Base-by-base conservation (phyloP, 2,888 invertebrate genomes). In the Tupiocoris notatus region DNA sequence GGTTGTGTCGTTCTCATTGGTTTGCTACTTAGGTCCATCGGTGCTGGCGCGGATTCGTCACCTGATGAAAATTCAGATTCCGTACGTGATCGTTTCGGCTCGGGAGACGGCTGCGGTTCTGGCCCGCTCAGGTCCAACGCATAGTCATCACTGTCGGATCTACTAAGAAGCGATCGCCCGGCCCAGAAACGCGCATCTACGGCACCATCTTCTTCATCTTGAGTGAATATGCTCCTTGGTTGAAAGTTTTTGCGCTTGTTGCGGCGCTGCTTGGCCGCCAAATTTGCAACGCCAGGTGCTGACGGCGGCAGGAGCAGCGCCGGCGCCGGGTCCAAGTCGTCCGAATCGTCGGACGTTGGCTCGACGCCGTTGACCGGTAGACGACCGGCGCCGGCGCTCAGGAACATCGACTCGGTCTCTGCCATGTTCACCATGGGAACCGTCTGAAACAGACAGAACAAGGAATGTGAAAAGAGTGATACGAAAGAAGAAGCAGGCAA, bases 181-280 rank as follows among this genome's bases (percentile, higher is more conserved):
- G 81, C 81, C 70, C 81, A 82, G 74, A 39, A 73, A 57, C 25
- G 63, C 70, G 18, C 76, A 61, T 39, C 39, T 3, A 39, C 39
- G 39, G 39, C 39, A 12, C 39, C 39, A 7, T 39, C 77, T 22
- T 82, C 83, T 71, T 82, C 82, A 16, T 81, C 81, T 78, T 83
- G 83, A 24, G 81, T 88, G 62, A 18, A n/a, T 1, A 91, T 90
- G 84, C 91, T 92, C 81, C 92, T 86, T 0, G 93, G 93, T 81
- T 91, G 89, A 84, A 92, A 91, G 83, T 92, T 92, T 84, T 92
- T 92, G 80, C 92, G 85, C 81, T 92, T 91, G 86, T 92, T 92
- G 81, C 90, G 87, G 83, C 90, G 89, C 85, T 80, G 86, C 85
- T 80, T 85, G 85, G 82, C 86, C 86, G 75, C 77, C 3, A 39